These are phyloP conservation scores for Lophotriccus pileatus DNA, from an alignment of 2,797 vertebrate genomes.

Conservation along the genomic window DNA sequence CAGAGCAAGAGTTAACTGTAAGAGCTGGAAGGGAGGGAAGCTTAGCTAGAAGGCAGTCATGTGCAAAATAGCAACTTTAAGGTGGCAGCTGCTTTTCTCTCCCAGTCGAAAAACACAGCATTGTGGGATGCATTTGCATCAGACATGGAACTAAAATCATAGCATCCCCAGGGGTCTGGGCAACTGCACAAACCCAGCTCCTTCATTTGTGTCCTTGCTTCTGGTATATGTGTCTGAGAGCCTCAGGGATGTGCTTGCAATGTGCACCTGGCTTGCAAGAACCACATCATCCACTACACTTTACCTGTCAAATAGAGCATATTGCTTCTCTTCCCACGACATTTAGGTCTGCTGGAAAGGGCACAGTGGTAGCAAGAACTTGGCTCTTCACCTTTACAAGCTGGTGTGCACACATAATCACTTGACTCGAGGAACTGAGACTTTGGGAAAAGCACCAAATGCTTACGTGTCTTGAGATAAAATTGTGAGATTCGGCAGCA, in stretches of 20 bases:
- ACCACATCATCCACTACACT: background rate
- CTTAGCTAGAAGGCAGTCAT: background rate
- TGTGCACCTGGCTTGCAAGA: background rate
- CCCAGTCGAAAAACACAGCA: rapidly evolving
- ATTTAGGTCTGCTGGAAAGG: constrained; percentile 28
- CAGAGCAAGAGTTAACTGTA: background rate
- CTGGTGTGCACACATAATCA: background rate
- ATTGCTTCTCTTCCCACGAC: background rate
- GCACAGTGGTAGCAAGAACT: background rate
- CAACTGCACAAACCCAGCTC: background rate
- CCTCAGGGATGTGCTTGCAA: background rate
- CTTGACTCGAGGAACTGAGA: constrained; percentile 8
- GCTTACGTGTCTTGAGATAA: constrained; percentile 4
- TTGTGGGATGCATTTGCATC: background rate
- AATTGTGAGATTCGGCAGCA: constrained; percentile 8
- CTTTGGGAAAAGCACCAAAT: constrained; percentile 27
- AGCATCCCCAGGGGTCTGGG: background rate
- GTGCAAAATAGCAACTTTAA: background rate
- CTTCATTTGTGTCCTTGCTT: background rate
- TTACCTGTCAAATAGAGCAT: background rate
- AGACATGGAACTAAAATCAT: background rate
- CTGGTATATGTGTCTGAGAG: background rate
- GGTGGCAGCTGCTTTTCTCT: constrained; percentile 16
- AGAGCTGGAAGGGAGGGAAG: background rate
- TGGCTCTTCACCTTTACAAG: constrained; percentile 16